A percentile compares a stretch with the other conserved stretches of the same genome.
These are phyloP conservation scores for Nestor notabilis DNA, from an alignment of 2,113 vertebrate species.

Conservation along the genomic window DNA sequence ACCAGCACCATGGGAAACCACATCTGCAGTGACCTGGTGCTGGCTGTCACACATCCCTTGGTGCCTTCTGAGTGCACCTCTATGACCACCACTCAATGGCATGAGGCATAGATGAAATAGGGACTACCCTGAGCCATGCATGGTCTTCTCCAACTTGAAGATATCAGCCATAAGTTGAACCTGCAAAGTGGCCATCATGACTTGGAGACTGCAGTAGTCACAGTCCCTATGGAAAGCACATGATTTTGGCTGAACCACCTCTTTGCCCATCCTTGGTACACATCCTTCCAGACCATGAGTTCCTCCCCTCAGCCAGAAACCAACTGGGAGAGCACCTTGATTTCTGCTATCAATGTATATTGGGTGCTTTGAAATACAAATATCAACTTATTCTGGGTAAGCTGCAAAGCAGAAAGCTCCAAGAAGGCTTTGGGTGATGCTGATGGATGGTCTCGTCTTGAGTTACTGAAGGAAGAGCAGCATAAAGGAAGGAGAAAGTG, in stretches of 20 bases:
- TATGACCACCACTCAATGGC: rapidly evolving
- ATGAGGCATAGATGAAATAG: not conserved
- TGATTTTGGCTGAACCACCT: not conserved
- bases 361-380: not conserved
- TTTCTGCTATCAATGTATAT: not conserved
- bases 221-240: rapidly evolving
- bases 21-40: rapidly evolving
- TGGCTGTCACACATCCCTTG: not conserved
- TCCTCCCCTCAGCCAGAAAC: not conserved
- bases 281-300: not conserved
- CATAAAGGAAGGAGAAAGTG: not conserved
- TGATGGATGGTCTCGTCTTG: not conserved
- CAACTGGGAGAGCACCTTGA: not conserved
- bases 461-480: not conserved
- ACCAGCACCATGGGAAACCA: not conserved
- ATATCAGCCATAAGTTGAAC: not conserved
- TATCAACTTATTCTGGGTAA: not conserved
- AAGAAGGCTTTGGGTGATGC: not conserved
- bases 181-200: not conserved
- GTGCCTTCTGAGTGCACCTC: not conserved
- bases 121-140: not conserved
- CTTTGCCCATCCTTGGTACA: rapidly evolving
- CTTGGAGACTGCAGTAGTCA: not conserved
- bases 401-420: not conserved
- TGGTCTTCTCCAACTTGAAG: not conserved